Percentiles rank a stretch among this genome's conserved stretches.
Evolutionary conservation across 2,797 vertebrate genomes (phyloP).

Genomic region (Pampus argenteus): DNA sequence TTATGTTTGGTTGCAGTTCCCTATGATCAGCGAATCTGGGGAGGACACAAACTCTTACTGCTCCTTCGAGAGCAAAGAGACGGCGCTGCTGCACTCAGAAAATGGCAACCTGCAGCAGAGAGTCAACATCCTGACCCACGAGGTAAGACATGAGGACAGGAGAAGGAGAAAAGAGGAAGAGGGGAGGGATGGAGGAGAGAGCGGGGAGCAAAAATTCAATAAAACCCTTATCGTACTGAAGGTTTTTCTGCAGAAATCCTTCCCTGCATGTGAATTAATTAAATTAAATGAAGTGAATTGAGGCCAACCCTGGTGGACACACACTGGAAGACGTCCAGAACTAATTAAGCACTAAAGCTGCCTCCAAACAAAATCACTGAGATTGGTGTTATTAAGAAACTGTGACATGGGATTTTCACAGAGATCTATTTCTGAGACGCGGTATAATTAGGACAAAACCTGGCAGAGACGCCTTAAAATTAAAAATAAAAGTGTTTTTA

Average conservation of each 20-base stretch:
- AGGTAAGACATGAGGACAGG: slow-evolving; percentile 83
- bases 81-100: slow-evolving; percentile 93
- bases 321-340: slow-evolving; percentile 43
- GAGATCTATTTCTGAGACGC: slow-evolving; percentile 35
- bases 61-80: slow-evolving; percentile 94
- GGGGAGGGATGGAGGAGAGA: neutral
- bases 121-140: slow-evolving; percentile 93
- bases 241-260: slow-evolving; percentile 32
- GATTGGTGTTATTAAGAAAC: slow-evolving; percentile 37
- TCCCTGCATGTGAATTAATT: slow-evolving; percentile 45
- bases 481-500: neutral
- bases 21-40: slow-evolving; percentile 93
- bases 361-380: slow-evolving; percentile 38
- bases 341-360: slow-evolving; percentile 65
- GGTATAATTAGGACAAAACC: slow-evolving; percentile 32
- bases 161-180: neutral
- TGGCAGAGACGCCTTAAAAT: neutral
- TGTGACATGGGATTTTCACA: slow-evolving; percentile 42
- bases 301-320: slow-evolving; percentile 51
- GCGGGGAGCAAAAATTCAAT: neutral
- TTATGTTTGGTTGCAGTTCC: slow-evolving; percentile 86
- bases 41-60: slow-evolving; percentile 94
- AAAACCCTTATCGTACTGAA: slow-evolving; percentile 21
- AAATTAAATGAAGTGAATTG: slow-evolving; percentile 48
- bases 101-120: slow-evolving; percentile 93